A percentile compares a stretch with the other conserved stretches of the same genome.
Conservation (phyloP, 1,140 invertebrate species). For the Neuroterus valhalla region DNA sequence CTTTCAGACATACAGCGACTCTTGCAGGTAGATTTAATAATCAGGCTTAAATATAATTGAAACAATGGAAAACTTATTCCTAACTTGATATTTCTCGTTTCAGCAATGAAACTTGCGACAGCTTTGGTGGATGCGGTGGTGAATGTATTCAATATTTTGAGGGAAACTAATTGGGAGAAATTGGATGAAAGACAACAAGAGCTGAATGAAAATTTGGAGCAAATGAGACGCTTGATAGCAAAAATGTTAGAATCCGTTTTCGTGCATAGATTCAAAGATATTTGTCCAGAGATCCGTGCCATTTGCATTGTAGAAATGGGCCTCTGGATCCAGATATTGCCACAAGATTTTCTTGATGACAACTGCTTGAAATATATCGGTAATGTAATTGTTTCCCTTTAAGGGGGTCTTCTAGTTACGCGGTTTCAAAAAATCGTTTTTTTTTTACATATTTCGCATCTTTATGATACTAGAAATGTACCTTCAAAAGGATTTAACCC, state of each 20-base stretch:
- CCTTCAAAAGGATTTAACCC: no score
- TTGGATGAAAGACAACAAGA: constrained; percentile 94
- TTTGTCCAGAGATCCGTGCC: constrained; percentile 95
- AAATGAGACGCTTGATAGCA: constrained; percentile 99
- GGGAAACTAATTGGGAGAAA: constrained; percentile 98
- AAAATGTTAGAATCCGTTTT: constrained; percentile 99
- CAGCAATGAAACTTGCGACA: constrained; percentile 99
- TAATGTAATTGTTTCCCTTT: constrained; percentile 9
- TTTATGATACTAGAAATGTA: no score
- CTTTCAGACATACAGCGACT: constrained; percentile 99
- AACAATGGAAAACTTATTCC: background rate
- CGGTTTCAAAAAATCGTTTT: no score
- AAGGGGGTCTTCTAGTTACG: no score
- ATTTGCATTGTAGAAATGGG: constrained; percentile 99
- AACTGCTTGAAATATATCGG: constrained; percentile 99
- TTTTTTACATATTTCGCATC: no score
- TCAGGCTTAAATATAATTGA: background rate
- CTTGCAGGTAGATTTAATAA: constrained; percentile 81
- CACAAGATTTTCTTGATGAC: constrained; percentile 97
- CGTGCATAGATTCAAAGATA: constrained; percentile 98
- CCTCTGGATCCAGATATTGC: constrained; percentile 99
- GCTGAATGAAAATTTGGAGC: constrained; percentile 98
- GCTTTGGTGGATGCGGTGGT: constrained; percentile 98
- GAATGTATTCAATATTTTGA: constrained; percentile 95
- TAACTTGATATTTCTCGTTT: constrained; percentile 40